phyloP scores from a whole-genome alignment of 1,140 invertebrate species.

The Leptopilina boulardi region DNA sequence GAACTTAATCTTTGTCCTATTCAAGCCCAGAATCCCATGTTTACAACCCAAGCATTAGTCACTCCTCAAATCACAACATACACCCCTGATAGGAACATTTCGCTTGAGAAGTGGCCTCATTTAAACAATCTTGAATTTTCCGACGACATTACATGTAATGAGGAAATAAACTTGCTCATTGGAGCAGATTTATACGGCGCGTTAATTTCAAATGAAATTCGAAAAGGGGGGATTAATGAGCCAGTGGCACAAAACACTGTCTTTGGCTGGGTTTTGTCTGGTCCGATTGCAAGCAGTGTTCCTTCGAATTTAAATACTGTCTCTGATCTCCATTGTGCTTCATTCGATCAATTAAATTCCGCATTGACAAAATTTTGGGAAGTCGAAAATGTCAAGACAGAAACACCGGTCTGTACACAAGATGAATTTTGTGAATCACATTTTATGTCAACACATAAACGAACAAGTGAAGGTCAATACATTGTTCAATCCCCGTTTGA shows the following conservation, averaged over 20 bases:
- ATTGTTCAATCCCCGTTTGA: neutral
- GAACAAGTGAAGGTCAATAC: neutral
- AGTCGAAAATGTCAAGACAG: neutral
- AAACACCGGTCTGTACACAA: neutral
- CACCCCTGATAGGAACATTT: neutral
- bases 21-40: neutral
- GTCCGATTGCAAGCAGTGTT: neutral
- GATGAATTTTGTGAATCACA: neutral
- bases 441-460: neutral
- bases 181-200: neutral
- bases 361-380: neutral
- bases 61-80: neutral
- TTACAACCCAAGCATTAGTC: neutral
- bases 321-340: neutral
- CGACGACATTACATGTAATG: neutral
- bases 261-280: neutral
- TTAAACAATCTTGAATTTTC: neutral
- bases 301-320: neutral
- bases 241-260: neutral
- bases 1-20: neutral
- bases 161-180: too few species aligned
- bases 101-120: neutral
- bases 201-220: neutral
- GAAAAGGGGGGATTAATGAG: neutral
- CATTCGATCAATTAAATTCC: neutral